Evolutionary conservation across 1,140 invertebrate genomes (phyloP).

Genomic region (Tetragonula clypearis): DNA sequence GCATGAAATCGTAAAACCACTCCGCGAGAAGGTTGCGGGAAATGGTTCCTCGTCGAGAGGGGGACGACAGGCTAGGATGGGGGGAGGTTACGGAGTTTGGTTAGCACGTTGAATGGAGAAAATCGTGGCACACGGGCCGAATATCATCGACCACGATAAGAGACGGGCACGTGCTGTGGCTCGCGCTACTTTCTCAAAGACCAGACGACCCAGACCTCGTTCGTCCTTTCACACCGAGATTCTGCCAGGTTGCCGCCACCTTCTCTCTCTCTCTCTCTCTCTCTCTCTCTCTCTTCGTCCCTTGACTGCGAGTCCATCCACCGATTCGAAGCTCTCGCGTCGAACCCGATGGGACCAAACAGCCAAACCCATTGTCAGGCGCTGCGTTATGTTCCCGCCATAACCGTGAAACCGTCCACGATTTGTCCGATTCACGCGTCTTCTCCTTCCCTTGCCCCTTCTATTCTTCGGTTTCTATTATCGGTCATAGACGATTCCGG

Average conservation of each 20-base stretch:
- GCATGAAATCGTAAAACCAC: conserved; percentile 68
- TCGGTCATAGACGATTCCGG: conserved; percentile 12
- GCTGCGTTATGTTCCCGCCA: conserved; percentile 69
- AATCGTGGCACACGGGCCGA: conserved; percentile 56
- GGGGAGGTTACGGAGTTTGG: conserved; percentile 7
- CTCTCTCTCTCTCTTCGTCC: conserved; percentile 34
- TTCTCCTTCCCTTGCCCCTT: background rate
- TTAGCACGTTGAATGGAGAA: conserved; percentile 50
- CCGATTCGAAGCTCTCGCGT: background rate
- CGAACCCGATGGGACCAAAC: conserved; percentile 54
- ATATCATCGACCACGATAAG: conserved; percentile 73
- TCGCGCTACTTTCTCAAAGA: conserved; percentile 63
- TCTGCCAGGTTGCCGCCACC: background rate
- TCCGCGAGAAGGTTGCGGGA: conserved; percentile 53
- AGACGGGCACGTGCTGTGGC: conserved; percentile 64
- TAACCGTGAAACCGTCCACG: conserved; percentile 70
- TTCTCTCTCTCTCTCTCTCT: conserved; percentile 49
- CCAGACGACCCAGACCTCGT: conserved; percentile 17
- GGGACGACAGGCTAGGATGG: background rate
- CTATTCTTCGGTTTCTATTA: conserved; percentile 49
- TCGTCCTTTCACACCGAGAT: background rate
- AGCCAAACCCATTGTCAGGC: conserved; percentile 68
- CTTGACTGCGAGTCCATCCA: too few relatives aligned
- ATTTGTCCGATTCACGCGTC: conserved; percentile 62
- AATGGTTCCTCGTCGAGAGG: conserved; percentile 40